Percentiles rank a stretch among this genome's conserved stretches.
These are phyloP conservation scores for Chironomus tentans DNA, from an alignment of 2,888 invertebrate genomes.

Conservation along the genomic window DNA sequence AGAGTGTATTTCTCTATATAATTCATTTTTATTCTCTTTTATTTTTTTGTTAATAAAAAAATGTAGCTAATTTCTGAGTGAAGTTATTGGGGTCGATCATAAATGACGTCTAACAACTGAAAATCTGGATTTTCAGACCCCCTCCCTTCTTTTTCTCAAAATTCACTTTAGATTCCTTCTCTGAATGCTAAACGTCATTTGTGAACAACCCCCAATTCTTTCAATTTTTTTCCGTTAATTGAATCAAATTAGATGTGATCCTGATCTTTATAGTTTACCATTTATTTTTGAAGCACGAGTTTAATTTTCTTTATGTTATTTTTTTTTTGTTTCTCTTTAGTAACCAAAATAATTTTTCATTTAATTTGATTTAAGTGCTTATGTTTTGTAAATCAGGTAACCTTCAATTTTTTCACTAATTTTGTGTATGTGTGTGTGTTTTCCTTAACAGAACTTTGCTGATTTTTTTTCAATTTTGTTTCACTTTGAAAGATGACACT, in stretches of 20 bases:
- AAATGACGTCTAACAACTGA: no score
- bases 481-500: conserved; percentile 5
- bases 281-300: neutral
- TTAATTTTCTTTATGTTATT: neutral
- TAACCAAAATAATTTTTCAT: no score
- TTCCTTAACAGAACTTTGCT: neutral
- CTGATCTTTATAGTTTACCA: no score
- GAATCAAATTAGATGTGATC: no score
- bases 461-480: neutral
- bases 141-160: no score
- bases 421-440: no score
- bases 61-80: neutral
- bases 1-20: conserved; percentile 30
- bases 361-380: conserved; percentile 2
- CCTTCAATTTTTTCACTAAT: conserved; percentile 1
- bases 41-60: neutral
- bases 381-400: conserved; percentile 26
- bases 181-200: no score
- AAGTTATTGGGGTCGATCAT: no score
- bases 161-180: no score
- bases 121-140: no score
- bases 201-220: neutral
- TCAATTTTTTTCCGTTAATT: neutral
- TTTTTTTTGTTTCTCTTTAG: neutral
- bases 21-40: conserved; percentile 16